These are phyloP conservation scores for Folsomia manolachei DNA, from an alignment of 2,888 invertebrate species.

Conservation along the genomic window DNA sequence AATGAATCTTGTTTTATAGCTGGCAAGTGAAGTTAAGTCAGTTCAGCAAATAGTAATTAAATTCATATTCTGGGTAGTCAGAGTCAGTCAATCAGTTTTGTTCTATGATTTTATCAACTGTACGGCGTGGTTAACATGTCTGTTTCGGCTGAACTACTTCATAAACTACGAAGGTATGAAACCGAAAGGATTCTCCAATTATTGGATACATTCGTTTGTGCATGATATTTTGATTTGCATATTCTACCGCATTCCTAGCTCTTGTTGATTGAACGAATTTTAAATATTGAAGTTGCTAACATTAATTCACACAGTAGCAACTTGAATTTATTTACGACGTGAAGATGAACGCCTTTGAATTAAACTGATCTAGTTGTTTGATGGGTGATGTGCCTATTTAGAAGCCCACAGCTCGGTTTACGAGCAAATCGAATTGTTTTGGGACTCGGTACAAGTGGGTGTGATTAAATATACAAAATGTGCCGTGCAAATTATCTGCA, in stretches of 20 bases:
- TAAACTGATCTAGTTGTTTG: too few relatives aligned
- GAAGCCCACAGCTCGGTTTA: too few relatives aligned
- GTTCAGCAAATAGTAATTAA: background rate
- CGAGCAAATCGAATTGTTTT: too few relatives aligned
- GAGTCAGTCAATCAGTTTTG: too few relatives aligned
- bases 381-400: too few relatives aligned
- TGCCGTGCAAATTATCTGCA: background rate
- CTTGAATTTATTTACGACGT: too few relatives aligned
- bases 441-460: too few relatives aligned
- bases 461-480: background rate
- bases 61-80: background rate
- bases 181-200: background rate
- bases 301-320: background rate
- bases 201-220: background rate
- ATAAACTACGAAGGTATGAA: too few relatives aligned
- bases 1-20: background rate
- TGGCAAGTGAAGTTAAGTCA: too few relatives aligned
- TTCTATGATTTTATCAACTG: too few relatives aligned
- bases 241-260: background rate
- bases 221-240: background rate
- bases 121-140: background rate
- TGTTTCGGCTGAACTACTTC: background rate
- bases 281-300: background rate
- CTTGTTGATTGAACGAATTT: constrained; percentile 5
- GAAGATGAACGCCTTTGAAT: too few relatives aligned